Evolutionary conservation across 2,888 invertebrate species (phyloP).

Genomic region (Euplagia quadripunctaria): DNA sequence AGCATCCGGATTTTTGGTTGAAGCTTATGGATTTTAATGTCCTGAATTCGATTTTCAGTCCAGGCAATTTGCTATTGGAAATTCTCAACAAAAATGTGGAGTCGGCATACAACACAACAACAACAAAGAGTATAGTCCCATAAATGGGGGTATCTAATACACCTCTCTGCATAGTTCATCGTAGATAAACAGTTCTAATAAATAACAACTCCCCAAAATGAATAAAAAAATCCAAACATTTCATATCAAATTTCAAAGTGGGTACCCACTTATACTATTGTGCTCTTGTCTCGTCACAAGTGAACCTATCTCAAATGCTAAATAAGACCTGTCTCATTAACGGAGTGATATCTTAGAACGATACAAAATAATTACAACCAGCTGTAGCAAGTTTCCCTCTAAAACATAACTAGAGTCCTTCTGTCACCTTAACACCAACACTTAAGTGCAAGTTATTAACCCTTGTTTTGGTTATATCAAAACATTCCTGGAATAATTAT

Average conservation of each 20-base stretch:
- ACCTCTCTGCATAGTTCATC: no score
- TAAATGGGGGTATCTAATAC: no score
- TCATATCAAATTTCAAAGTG: not conserved
- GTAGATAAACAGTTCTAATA: no score
- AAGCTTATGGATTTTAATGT: no score
- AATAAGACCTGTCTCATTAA: conserved; percentile 52
- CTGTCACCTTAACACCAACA: conserved; percentile 73
- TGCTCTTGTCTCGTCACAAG: not conserved
- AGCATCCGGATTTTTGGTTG: no score
- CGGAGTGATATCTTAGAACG: conserved; percentile 52
- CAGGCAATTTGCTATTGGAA: no score
- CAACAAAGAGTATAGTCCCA: no score
- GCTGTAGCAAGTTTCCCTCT: conserved; percentile 64
- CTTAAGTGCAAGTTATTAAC: conserved; percentile 71
- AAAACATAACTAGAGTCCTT: conserved; percentile 68
- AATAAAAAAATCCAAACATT: not conserved
- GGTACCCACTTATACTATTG: not conserved
- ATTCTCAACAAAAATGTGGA: no score
- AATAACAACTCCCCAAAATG: not conserved
- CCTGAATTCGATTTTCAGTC: no score
- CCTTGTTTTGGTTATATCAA: conserved; percentile 83
- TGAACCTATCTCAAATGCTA: conserved; percentile 39
- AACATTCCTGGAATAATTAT: conserved; percentile 84
- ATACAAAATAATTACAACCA: conserved; percentile 60
- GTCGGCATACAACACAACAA: no score